Evolutionary conservation across 2,797 vertebrate species (phyloP), one percentile per base, ranked within the genome.

Genomic region (Synanceia verrucosa): DNA sequence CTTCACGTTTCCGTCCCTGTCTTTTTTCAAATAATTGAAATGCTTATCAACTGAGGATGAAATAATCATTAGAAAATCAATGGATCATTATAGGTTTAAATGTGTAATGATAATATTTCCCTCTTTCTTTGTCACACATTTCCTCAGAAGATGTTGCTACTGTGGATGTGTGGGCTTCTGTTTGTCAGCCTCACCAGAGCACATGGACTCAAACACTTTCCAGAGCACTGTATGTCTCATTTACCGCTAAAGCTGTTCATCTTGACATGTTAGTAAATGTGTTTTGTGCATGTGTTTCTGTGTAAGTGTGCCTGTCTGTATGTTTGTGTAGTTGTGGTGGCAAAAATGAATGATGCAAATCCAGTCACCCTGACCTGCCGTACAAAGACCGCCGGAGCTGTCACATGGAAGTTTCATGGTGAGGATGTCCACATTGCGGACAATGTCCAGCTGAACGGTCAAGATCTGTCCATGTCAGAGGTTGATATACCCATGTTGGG

Each of bases 321-420:
- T 59, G 13, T 69, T 33, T 81, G 4, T 33, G 31, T 51, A 94
- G 94, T 87, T 55, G 58, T 46, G 12, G 46, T 81, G 46, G 86
- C 60, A 3, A 71, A 72, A 29, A 36, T 0, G 10, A 0, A 3
- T 0, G 1, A 46, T 4, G 0, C 0, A 9, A 26, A 24, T 14
- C 11, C 31, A 0, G 70, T 88, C 39, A 90, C 6, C 0, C 79
- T 95, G 36, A 79, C 50, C 57, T 94, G 93, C 26, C 2, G 3
- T 4, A 16, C 53, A 7, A 5, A 29, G 2, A 18, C 34, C 1
- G 1, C 28, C 0, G 70, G 2, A 5, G 0, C 0, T 0, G 65
- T 94, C n/a, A 79, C 2, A 0, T 94, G 94, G 94, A 87, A 6
- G 48, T 46, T 86, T 7, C 0, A 52, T 0, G 19, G 0, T 0